Percentiles rank a stretch among this genome's conserved stretches.
phyloP scores from a whole-genome alignment of 2,113 vertebrate species.

The Hippocampus mohnikei region DNA sequence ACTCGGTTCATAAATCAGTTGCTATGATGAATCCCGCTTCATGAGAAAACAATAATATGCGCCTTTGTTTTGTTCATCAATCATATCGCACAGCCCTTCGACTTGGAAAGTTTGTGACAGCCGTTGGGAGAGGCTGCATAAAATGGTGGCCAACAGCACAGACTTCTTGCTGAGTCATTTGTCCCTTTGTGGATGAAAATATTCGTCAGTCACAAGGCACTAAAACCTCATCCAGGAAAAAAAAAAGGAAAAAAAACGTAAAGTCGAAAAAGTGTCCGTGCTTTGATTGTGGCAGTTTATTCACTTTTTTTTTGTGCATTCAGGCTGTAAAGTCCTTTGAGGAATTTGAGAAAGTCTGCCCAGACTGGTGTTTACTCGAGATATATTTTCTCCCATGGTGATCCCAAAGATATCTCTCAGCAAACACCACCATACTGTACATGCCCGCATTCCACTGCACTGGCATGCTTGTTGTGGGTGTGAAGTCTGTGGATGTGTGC shows the following conservation, averaged over 20 bases:
- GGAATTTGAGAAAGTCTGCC: constrained; percentile 7
- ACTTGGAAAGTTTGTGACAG: constrained; percentile 12
- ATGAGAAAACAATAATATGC: background rate
- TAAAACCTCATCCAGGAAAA: constrained; percentile 25
- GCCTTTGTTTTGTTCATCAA: background rate
- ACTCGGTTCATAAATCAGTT: background rate
- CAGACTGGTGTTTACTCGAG: background rate
- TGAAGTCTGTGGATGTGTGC: constrained; percentile 20
- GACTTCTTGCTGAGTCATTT: constrained; percentile 42
- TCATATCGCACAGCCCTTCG: background rate
- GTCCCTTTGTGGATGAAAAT: constrained; percentile 25
- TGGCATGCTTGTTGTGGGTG: constrained; percentile 21
- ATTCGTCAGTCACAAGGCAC: constrained; percentile 32
- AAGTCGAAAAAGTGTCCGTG: constrained; percentile 6
- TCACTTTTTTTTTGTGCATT: constrained; percentile 8
- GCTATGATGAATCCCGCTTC: constrained; percentile 1
- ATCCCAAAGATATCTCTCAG: constrained; percentile 9
- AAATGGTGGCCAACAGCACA: constrained; percentile 7
- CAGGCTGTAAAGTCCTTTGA: constrained; percentile 9
- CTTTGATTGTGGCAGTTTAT: constrained; percentile 3
- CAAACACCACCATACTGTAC: background rate
- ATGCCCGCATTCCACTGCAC: constrained; percentile 8
- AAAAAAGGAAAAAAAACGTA: background rate
- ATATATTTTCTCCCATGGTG: constrained; percentile 27
- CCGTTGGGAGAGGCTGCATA: background rate